Conservation (phyloP, 1,140 invertebrate genomes). For the Drosophila arawakana region DNA sequence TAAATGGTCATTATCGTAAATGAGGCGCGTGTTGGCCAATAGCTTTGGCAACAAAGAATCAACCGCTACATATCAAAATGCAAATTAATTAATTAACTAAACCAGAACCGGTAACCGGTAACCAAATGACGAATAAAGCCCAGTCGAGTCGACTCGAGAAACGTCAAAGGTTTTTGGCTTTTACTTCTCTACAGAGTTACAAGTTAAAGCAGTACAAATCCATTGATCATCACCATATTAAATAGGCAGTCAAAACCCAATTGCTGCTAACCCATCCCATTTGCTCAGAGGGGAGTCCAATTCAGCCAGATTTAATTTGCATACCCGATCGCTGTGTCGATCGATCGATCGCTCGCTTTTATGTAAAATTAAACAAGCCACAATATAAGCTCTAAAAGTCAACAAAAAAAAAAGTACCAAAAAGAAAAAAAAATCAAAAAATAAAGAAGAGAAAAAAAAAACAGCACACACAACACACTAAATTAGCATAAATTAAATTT, state of each 20-base stretch:
- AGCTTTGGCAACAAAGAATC: conserved; percentile 53
- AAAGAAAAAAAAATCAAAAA: not conserved
- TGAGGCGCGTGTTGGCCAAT: conserved; percentile 67
- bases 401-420: conserved; percentile 18
- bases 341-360: conserved; percentile 52
- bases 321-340: conserved; percentile 47
- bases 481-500: conserved; percentile 83
- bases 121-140: conserved; percentile 17
- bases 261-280: conserved; percentile 21
- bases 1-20: conserved; percentile 74
- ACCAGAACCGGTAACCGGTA: conserved; percentile 43
- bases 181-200: conserved; percentile 13
- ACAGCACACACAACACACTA: conserved; percentile 32
- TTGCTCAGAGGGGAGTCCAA: conserved; percentile 28
- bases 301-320: conserved; percentile 51
- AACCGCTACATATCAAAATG: conserved; percentile 73
- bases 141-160: not conserved
- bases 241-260: conserved; percentile 13
- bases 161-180: conserved; percentile 9
- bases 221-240: conserved; percentile 28
- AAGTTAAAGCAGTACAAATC: not conserved
- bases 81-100: conserved; percentile 71
- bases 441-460: conserved; percentile 14
- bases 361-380: conserved; percentile 61
- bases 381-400: conserved; percentile 58